phyloP scores from a whole-genome alignment of 2,797 vertebrate species.

The Gambelia wislizenii region DNA sequence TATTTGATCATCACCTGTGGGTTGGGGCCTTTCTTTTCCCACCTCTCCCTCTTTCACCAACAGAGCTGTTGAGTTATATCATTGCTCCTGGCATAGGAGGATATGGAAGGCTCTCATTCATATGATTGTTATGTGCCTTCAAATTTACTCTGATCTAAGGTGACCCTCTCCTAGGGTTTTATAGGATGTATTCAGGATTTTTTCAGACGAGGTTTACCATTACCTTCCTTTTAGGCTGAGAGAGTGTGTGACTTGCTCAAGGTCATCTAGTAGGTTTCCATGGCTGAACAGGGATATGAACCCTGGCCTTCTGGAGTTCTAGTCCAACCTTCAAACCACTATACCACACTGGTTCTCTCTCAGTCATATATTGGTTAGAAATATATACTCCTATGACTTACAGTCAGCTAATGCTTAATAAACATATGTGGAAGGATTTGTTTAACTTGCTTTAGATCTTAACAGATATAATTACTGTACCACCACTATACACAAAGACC shows the following conservation, averaged over 20 bases:
- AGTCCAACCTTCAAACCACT: no score
- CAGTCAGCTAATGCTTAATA: background rate
- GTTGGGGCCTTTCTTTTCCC: background rate
- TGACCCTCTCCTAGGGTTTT: no score
- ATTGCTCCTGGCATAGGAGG: background rate
- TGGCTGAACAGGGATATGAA: no score
- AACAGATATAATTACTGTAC: background rate
- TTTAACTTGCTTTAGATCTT: background rate
- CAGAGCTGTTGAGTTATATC: background rate
- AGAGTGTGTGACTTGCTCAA: no score
- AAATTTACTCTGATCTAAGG: no score
- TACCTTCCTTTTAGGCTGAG: no score
- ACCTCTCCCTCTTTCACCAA: background rate
- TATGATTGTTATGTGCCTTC: no score
- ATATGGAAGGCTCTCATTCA: background rate
- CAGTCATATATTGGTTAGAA: background rate
- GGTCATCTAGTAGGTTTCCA: no score
- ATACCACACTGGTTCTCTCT: background rate
- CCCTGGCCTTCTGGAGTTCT: no score
- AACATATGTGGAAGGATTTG: background rate
- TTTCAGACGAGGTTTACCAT: no score
- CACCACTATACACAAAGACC: background rate
- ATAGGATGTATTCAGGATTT: no score
- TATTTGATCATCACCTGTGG: background rate
- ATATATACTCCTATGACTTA: background rate